Evolutionary conservation across 2,113 vertebrate genomes (phyloP).

Genomic region (Oxyura jamaicensis): DNA sequence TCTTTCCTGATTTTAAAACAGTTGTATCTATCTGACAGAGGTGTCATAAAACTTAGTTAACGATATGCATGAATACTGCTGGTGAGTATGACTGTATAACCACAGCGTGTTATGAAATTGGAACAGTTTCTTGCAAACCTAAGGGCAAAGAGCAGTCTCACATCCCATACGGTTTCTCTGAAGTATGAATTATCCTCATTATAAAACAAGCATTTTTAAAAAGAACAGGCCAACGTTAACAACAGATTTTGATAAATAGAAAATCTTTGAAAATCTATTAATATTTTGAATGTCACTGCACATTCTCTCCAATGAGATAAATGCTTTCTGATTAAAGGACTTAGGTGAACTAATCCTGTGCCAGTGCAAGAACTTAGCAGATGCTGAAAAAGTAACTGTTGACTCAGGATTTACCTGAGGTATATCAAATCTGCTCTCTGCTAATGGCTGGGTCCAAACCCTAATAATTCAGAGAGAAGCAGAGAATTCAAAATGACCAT

Average conservation of each 20-base stretch:
- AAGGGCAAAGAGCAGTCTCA: background rate
- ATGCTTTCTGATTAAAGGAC: background rate
- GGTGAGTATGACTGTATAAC: background rate
- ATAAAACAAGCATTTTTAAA: background rate
- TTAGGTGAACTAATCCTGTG: background rate
- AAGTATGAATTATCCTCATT: background rate
- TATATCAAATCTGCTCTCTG: background rate
- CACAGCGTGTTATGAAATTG: background rate
- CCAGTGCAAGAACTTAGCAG: background rate
- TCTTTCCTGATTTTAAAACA: background rate
- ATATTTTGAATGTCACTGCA: background rate
- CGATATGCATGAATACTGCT: no score
- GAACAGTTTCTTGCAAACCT: background rate
- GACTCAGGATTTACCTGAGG: background rate
- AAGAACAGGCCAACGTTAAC: background rate
- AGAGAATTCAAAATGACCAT: background rate
- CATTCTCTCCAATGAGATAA: background rate
- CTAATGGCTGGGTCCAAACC: background rate
- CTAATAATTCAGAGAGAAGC: background rate
- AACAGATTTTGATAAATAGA: background rate
- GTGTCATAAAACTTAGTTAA: background rate
- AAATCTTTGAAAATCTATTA: background rate
- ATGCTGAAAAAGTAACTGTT: background rate
- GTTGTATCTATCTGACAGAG: background rate
- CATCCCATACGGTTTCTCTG: background rate